Evolutionary conservation across 2,113 vertebrate species (phyloP), one percentile per base, ranked within the genome.

Genomic region (Notothenia coriiceps): DNA sequence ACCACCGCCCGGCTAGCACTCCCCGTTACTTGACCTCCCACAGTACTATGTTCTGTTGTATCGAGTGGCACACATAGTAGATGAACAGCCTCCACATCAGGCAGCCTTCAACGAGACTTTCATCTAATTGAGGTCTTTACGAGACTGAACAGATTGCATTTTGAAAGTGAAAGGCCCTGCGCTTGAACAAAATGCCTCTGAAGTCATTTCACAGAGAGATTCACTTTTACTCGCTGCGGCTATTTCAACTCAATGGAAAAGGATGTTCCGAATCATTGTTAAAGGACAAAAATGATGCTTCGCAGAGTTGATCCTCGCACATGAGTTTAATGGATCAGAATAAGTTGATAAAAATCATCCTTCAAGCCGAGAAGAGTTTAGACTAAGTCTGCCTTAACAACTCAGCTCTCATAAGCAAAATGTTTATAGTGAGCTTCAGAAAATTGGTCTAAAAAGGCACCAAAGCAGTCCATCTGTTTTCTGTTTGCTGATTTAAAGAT

Each of bases 71-170:
- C 74, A 72, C 59, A 17, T 29, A 40, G 69, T 47, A 7, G 44
- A 88, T 82, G 68, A 81, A 75, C 74, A 79, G 74, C 52, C 46
- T 70, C 43, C 71, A 59, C 54, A 74, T 70, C 60, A 20, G 77
- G 18, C 35, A 1, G 11, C 73, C 64, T 71, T 66, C 70, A 74
- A 59, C 52, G 11, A 51, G 10, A 56, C 74, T 87, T 80, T 83
- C 29, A 78, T 87, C 67, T 70, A 35, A 76, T 54, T 4, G 50
- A 70, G 56, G 85, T 59, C 82, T 89, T 88, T 63, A 71, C 74
- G 62, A 84, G 61, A 57, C 63, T 61, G 69, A 82, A 80, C 70
- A 43, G 71, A 79, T 77, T 85, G 69, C 61, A 29, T 73, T 75
- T 83, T 74, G 63, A 81, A 65, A 86, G 57, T 13, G n/a, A 84